Conservation (phyloP, 2,113 vertebrate genomes). For the Genyomyrus donnyi region DNA sequence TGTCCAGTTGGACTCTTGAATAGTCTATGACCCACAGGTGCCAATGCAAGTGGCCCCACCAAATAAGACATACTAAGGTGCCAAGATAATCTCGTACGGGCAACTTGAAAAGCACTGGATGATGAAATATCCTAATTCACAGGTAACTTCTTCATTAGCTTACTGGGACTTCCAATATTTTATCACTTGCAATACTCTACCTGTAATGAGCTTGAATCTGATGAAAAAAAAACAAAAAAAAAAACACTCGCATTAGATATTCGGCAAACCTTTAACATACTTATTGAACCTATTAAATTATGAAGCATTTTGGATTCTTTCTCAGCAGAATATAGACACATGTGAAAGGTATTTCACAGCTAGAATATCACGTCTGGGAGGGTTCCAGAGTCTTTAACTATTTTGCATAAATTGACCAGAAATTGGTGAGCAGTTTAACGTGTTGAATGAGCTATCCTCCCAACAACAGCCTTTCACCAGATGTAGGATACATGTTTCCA, state of each 20-base stretch:
- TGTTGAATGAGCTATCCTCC: conserved; percentile 37
- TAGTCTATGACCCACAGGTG: background rate
- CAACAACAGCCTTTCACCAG: conserved; percentile 54
- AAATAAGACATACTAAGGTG: background rate
- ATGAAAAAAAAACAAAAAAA: background rate
- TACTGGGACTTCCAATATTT: background rate
- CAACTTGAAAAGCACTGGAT: background rate
- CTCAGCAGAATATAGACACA: background rate
- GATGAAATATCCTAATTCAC: background rate
- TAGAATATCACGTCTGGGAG: conserved; percentile 42
- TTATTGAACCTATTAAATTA: background rate
- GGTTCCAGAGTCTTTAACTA: conserved; percentile 46
- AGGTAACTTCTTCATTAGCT: background rate
- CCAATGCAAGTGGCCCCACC: background rate
- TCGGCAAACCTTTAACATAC: background rate
- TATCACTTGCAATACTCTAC: background rate
- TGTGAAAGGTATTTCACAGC: conserved; percentile 12
- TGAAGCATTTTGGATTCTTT: background rate
- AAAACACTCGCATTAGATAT: background rate
- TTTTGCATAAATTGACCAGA: conserved; percentile 62
- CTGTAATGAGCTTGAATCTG: background rate
- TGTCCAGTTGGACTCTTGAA: background rate
- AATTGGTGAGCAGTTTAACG: conserved; percentile 55
- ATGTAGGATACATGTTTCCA: conserved; percentile 63
- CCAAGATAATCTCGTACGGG: background rate